These are phyloP conservation scores for Leiothrix lutea DNA, from an alignment of 2,113 vertebrate species.

Conservation along the genomic window DNA sequence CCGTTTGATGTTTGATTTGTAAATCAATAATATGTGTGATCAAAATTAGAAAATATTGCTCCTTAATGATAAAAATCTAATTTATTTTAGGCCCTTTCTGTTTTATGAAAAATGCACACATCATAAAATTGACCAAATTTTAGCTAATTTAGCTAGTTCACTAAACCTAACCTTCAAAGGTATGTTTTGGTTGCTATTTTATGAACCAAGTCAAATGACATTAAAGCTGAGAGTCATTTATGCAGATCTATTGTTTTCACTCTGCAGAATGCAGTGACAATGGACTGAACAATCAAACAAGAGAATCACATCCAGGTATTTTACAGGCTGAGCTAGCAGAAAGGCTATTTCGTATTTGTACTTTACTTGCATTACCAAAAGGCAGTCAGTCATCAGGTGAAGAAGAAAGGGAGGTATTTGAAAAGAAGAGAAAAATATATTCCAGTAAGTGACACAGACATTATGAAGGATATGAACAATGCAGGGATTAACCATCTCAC, in stretches of 20 bases:
- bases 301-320: background rate
- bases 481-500: fast-evolving
- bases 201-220: background rate
- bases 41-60: background rate
- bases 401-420: background rate
- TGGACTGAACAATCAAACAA: background rate
- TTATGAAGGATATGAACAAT: background rate
- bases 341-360: background rate
- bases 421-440: background rate
- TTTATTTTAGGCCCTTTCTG: background rate
- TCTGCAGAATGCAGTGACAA: background rate
- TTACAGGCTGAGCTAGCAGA: background rate
- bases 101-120: background rate
- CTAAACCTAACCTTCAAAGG: background rate
- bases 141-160: background rate
- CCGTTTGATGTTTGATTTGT: background rate
- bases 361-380: background rate
- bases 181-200: background rate
- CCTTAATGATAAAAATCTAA: background rate
- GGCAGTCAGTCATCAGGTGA: background rate
- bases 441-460: background rate
- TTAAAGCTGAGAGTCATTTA: background rate
- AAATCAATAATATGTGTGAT: background rate
- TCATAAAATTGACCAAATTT: background rate
- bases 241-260: background rate